phyloP scores from a whole-genome alignment of 2,888 invertebrate species.

The Thalpophila matura region DNA sequence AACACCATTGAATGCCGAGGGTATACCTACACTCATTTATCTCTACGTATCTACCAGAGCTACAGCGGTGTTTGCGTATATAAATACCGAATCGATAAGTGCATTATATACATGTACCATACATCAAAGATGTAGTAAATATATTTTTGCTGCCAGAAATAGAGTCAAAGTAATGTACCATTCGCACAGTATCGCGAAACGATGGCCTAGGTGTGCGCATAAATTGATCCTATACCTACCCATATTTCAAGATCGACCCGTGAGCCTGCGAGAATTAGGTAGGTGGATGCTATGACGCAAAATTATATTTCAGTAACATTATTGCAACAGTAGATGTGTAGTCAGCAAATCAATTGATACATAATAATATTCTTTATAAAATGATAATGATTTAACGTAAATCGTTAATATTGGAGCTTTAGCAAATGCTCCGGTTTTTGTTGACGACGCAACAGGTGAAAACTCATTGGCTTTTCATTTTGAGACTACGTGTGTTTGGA shows the following conservation, averaged over 20 bases:
- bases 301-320: constrained; percentile 46
- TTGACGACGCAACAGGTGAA: constrained; percentile 27
- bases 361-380: constrained; percentile 9
- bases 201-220: constrained; percentile 47
- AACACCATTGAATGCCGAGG: constrained; percentile 50
- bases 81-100: constrained; percentile 32
- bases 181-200: constrained; percentile 39
- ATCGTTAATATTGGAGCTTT: not conserved
- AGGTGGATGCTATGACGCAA: constrained; percentile 50
- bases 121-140: constrained; percentile 37
- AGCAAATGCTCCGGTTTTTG: constrained; percentile 7
- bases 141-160: constrained; percentile 54
- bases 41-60: constrained; percentile 19
- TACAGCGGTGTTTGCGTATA: constrained; percentile 39
- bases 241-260: constrained; percentile 38
- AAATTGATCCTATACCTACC: constrained; percentile 24
- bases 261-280: constrained; percentile 39
- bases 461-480: constrained; percentile 12
- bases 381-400: constrained; percentile 18
- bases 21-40: constrained; percentile 50
- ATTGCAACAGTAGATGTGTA: constrained; percentile 31
- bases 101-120: not conserved
- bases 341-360: constrained; percentile 46
- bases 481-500: constrained; percentile 9
- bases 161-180: constrained; percentile 42